Conservation (phyloP, 35 echinoderm and acorn worm species). For the Amphiura filiformis region DNA sequence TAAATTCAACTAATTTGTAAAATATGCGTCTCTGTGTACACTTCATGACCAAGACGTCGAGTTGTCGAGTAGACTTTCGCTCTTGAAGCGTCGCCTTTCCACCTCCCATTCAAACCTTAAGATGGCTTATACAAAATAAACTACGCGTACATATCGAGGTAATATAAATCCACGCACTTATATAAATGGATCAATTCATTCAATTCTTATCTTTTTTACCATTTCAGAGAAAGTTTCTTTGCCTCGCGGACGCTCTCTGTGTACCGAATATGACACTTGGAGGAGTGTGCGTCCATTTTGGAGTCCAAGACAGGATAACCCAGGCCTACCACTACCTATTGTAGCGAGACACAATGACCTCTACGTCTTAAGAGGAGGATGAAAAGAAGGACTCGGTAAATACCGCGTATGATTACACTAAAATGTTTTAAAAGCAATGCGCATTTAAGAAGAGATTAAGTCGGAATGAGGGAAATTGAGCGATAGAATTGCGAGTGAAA, state of each 20-base stretch:
- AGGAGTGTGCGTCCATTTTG: neutral
- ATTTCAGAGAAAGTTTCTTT: neutral
- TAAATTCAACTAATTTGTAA: neutral
- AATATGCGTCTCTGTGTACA: neutral
- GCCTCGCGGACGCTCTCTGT: neutral
- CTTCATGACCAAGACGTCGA: neutral
- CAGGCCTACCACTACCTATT: neutral
- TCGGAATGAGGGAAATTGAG: neutral
- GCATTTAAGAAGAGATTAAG: neutral
- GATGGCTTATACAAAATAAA: neutral
- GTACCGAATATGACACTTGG: neutral
- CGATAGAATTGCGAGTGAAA: neutral
- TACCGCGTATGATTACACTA: neutral
- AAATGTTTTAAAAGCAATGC: neutral
- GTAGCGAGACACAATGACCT: neutral
- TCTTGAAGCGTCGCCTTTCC: neutral
- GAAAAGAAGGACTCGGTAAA: neutral
- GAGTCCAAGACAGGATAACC: neutral
- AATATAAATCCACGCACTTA: neutral
- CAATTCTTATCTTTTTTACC: neutral
- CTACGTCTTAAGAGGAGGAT: neutral
- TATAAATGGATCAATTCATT: conserved; percentile 8
- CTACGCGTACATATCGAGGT: neutral
- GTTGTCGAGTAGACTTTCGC: neutral
- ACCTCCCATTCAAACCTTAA: neutral